Evolutionary conservation across 2,888 invertebrate species (phyloP).

Genomic region (Drymonia ruficornis): DNA sequence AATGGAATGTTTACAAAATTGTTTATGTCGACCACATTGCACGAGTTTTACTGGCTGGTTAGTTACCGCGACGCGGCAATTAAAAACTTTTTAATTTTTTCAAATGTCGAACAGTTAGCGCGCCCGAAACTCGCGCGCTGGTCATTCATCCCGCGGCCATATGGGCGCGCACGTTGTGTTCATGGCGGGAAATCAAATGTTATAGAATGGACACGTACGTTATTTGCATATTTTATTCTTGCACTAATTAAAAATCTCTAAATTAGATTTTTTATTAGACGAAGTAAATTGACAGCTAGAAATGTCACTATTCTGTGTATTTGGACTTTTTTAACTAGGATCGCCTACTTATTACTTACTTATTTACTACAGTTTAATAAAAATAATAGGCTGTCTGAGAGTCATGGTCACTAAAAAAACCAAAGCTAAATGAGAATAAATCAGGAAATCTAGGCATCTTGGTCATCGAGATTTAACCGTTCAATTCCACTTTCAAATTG

Average conservation of each 20-base stretch:
- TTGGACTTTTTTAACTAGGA: too few relatives aligned
- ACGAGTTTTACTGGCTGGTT: conserved; percentile 15
- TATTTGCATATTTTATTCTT: conserved; percentile 47
- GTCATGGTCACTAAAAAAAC: too few relatives aligned
- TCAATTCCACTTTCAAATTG: conserved; percentile 5
- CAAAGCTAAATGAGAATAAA: too few relatives aligned
- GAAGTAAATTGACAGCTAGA: too few relatives aligned
- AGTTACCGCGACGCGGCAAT: conserved; percentile 16
- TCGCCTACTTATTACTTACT: too few relatives aligned
- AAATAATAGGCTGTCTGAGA: too few relatives aligned
- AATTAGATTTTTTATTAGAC: too few relatives aligned
- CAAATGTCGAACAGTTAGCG: conserved; percentile 58
- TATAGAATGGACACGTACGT: conserved; percentile 68
- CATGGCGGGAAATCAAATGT: conserved; percentile 34
- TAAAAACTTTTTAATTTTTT: conserved; percentile 37
- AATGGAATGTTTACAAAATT: background rate
- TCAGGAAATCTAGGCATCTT: too few relatives aligned
- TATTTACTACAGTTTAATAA: too few relatives aligned
- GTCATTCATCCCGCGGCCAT: conserved; percentile 79
- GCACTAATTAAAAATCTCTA: background rate
- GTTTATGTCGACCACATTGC: background rate
- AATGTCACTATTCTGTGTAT: too few relatives aligned
- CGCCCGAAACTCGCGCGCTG: conserved; percentile 60
- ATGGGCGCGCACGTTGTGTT: conserved; percentile 68
- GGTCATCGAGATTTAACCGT: conserved; percentile 17